Evolutionary conservation across 2,888 invertebrate genomes (phyloP).

Genomic region (Cataglyphis livida): DNA sequence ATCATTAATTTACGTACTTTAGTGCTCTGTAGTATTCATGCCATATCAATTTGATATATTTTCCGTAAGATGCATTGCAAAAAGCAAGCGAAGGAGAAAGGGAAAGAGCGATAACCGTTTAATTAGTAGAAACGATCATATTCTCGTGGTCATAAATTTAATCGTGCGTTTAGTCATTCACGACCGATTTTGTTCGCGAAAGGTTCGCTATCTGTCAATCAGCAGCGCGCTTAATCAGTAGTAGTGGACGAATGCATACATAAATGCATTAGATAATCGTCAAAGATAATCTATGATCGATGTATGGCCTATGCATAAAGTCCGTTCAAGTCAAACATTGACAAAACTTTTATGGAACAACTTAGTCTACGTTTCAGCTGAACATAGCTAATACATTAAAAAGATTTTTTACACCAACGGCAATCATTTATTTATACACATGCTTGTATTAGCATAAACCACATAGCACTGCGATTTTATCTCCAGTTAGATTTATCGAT

Average conservation of each 20-base stretch:
- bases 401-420: not conserved
- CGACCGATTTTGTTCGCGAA: slow-evolving; percentile 22
- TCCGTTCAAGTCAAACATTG: no score
- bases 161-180: slow-evolving; percentile 13
- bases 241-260: slow-evolving; percentile 25
- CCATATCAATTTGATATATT: not conserved
- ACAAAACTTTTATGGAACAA: no score
- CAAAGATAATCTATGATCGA: slow-evolving; percentile 30
- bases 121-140: slow-evolving; percentile 40
- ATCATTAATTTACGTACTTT: slow-evolving; percentile 6
- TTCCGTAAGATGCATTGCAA: slow-evolving; percentile 5
- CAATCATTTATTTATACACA: not conserved
- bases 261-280: slow-evolving; percentile 9
- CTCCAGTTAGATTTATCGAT: slow-evolving; percentile 19
- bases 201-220: slow-evolving; percentile 37
- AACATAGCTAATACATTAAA: not conserved
- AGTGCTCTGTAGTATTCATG: not conserved
- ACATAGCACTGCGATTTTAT: not conserved
- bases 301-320: not conserved
- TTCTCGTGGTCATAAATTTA: slow-evolving; percentile 27
- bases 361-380: no score
- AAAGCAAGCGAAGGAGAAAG: slow-evolving; percentile 24
- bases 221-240: not conserved
- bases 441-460: not conserved
- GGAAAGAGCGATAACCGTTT: slow-evolving; percentile 25